Evolutionary conservation across 2,113 vertebrate genomes (phyloP).

Genomic region (Strigops habroptila): DNA sequence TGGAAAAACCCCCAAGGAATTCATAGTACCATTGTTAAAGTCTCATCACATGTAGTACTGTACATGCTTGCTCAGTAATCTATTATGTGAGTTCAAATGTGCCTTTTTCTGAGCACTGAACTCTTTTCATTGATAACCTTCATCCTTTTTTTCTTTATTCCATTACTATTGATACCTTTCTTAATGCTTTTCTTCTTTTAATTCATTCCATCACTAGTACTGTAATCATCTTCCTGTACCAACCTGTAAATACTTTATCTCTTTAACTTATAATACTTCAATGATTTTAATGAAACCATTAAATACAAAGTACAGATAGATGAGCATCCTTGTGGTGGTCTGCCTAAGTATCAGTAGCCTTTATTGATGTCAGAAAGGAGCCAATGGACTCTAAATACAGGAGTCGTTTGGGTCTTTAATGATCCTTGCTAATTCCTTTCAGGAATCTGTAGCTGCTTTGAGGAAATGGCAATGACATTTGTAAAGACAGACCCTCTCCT

Average conservation of each 20-base stretch:
- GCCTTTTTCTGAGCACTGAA: neutral
- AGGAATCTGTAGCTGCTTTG: neutral
- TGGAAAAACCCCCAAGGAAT: neutral
- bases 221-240: neutral
- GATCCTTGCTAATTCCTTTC: neutral
- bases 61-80: neutral
- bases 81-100: neutral
- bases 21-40: neutral
- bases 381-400: neutral
- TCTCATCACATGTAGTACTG: neutral
- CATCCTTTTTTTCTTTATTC: neutral
- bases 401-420: neutral
- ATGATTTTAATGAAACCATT: neutral
- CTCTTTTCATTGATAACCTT: neutral
- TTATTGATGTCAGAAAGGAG: neutral
- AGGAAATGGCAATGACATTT: neutral
- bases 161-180: neutral
- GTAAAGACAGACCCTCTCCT: neutral
- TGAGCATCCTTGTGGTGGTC: neutral
- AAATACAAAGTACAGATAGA: neutral
- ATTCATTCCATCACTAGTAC: neutral
- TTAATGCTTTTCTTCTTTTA: neutral
- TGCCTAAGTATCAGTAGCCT: accelerated
- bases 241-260: neutral
- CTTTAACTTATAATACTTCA: neutral